phyloP scores from a whole-genome alignment of 1,140 invertebrate species.

The Drosophila chauvacae region DNA sequence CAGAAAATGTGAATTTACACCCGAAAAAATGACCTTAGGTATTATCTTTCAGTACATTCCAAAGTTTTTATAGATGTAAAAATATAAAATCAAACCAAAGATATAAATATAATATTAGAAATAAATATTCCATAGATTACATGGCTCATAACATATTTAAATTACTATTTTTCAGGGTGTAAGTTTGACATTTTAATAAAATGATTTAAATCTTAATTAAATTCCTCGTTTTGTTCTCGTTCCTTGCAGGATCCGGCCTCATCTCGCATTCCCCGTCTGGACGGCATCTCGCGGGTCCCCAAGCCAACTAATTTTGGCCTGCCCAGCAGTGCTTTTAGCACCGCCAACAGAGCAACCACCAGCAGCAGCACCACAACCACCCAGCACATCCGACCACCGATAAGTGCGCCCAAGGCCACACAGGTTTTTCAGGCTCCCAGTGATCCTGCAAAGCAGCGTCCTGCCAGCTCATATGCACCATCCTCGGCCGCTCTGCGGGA shows the following conservation, averaged over 20 bases:
- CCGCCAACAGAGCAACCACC: constrained; percentile 4
- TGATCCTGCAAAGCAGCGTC: constrained; percentile 44
- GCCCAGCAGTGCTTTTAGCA: constrained; percentile 18
- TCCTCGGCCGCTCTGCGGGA: constrained; percentile 51
- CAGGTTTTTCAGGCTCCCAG: constrained; percentile 63
- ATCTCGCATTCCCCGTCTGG: constrained; percentile 77
- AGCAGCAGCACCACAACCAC: not conserved
- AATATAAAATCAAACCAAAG: not conserved
- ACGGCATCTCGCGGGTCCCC: constrained; percentile 73
- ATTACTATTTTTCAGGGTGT: not conserved
- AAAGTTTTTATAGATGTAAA: too few species aligned
- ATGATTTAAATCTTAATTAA: constrained; percentile 12
- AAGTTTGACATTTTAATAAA: not conserved
- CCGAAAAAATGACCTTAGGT: not conserved
- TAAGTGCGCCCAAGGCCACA: constrained; percentile 42
- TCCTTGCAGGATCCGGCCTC: constrained; percentile 70
- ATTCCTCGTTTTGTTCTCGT: constrained; percentile 2
- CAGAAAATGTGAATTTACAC: constrained; percentile 5
- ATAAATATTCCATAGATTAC: not conserved
- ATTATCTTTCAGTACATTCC: too few species aligned
- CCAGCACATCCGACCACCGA: constrained; percentile 69
- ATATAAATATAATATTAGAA: not conserved
- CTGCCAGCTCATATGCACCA: constrained; percentile 56
- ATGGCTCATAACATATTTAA: not conserved
- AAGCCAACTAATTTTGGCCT: constrained; percentile 61